Conservation (phyloP, 2,797 vertebrate genomes). For the Aratinga solstitialis region DNA sequence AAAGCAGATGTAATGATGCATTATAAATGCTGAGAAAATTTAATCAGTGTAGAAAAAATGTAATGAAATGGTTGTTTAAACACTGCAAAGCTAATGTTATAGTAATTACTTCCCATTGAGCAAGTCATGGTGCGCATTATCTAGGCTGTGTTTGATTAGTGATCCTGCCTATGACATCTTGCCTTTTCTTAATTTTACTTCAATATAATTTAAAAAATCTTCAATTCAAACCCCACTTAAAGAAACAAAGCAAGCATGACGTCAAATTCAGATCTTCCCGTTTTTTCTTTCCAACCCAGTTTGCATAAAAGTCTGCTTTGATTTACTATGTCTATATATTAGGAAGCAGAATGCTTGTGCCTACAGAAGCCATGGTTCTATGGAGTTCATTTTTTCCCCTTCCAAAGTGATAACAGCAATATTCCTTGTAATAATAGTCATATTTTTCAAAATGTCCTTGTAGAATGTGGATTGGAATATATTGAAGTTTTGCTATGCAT, state of each 20-base stretch:
- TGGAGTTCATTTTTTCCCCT: background rate
- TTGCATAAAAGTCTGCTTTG: background rate
- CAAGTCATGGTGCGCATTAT: constrained; percentile 63
- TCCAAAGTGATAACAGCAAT: background rate
- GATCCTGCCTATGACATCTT: constrained; percentile 69
- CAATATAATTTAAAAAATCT: constrained; percentile 40
- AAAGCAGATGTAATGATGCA: constrained; percentile 81
- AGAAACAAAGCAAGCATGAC: background rate
- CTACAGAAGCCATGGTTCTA: background rate
- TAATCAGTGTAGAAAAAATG: constrained; percentile 79
- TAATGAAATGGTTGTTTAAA: constrained; percentile 83
- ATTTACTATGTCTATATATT: background rate
- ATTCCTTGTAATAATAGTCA: background rate
- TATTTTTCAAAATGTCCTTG: background rate
- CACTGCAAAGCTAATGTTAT: constrained; percentile 77
- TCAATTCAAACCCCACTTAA: constrained; percentile 32
- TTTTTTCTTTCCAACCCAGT: background rate
- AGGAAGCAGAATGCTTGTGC: background rate
- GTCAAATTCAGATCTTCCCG: background rate
- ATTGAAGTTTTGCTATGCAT: background rate
- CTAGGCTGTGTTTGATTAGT: constrained; percentile 75
- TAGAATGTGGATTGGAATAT: background rate
- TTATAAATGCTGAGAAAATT: constrained; percentile 78
- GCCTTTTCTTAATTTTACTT: constrained; percentile 61
- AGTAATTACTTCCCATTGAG: constrained; percentile 79